phyloP scores from a whole-genome alignment of 2,888 invertebrate species.

The Callyntrura sp. region DNA sequence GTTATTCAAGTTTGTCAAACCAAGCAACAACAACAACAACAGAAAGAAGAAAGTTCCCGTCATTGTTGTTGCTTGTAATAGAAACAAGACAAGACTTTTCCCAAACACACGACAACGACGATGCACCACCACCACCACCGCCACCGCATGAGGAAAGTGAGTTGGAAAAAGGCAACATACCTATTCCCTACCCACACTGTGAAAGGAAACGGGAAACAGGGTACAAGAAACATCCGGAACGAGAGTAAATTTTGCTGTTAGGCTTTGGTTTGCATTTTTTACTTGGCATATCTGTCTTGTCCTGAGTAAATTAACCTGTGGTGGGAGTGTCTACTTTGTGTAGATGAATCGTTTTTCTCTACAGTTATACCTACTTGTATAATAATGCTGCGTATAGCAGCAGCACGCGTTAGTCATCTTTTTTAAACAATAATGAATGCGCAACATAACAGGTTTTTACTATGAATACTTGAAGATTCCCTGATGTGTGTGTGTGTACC shows the following conservation, averaged over 20 bases:
- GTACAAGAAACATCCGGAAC: constrained; percentile 72
- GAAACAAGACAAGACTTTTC: neutral
- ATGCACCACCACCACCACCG: no score
- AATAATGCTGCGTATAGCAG: neutral
- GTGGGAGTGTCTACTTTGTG: no score
- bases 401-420: neutral
- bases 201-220: constrained; percentile 73
- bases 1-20: constrained; percentile 5
- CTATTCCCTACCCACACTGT: no score
- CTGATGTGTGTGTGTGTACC: neutral
- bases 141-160: neutral
- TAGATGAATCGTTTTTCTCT: neutral
- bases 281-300: no score
- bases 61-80: constrained; percentile 12
- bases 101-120: no score
- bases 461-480: constrained; percentile 14
- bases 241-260: constrained; percentile 47
- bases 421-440: constrained; percentile 7
- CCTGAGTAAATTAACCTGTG: no score
- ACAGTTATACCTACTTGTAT: neutral
- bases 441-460: neutral
- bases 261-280: constrained; percentile 30
- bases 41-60: constrained; percentile 46
- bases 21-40: no score
- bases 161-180: constrained; percentile 27